phyloP scores from a whole-genome alignment of 1,140 invertebrate genomes.

The Limonius californicus region DNA sequence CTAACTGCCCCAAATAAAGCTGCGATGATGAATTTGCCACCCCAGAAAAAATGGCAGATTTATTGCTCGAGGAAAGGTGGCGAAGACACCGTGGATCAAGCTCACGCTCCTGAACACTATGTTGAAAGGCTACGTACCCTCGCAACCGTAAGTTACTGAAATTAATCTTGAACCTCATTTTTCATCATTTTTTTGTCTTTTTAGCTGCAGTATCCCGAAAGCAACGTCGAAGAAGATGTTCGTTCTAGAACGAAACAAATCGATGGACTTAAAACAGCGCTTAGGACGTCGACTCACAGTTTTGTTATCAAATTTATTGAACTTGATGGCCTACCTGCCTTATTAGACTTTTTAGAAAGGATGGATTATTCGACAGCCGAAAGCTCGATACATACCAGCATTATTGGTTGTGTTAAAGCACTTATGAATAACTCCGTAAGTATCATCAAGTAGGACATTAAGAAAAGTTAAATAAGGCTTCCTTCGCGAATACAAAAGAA shows the following conservation, averaged over 20 bases:
- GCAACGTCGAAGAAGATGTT: conserved; percentile 62
- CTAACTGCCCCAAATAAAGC: conserved; percentile 88
- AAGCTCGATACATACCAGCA: conserved; percentile 82
- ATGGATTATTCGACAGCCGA: conserved; percentile 83
- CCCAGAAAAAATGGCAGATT: conserved; percentile 97
- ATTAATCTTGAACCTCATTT: not conserved
- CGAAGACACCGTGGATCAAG: conserved; percentile 60
- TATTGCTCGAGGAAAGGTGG: conserved; percentile 86
- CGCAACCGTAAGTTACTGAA: conserved; percentile 60
- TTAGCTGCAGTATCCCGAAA: conserved; percentile 43
- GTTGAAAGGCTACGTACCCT: conserved; percentile 79
- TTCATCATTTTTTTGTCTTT: conserved; percentile 22
- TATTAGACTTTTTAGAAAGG: conserved; percentile 75
- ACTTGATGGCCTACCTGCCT: conserved; percentile 75
- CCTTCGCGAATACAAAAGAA: no score
- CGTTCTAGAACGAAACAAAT: conserved; percentile 69
- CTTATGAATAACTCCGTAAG: conserved; percentile 96
- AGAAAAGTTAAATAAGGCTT: no score
- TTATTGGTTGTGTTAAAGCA: conserved; percentile 91
- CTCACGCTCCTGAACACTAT: conserved; percentile 81
- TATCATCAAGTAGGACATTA: no score
- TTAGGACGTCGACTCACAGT: conserved; percentile 91
- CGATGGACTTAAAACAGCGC: conserved; percentile 88
- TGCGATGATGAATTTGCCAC: conserved; percentile 85
- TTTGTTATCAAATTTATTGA: conserved; percentile 95